Evolutionary conservation across 1,140 invertebrate species (phyloP).

Genomic region (Choristoneura fumiferana): DNA sequence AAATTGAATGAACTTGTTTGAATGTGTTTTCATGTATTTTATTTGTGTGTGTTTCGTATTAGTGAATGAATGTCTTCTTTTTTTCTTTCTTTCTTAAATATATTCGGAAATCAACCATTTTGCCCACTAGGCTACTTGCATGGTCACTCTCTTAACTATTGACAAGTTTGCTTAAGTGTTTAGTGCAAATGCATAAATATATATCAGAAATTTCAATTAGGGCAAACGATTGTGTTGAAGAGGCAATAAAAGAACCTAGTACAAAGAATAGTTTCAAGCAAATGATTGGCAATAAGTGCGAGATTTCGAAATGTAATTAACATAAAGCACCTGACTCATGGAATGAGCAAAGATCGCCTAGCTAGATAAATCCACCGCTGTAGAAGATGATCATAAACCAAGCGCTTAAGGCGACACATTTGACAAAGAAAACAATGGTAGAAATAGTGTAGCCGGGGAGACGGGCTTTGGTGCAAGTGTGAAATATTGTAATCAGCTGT

Average conservation of each 20-base stretch:
- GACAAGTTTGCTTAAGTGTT: constrained; percentile 19
- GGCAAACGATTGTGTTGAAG: no score
- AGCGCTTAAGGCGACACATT: constrained; percentile 48
- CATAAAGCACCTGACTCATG: constrained; percentile 15
- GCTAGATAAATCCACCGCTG: constrained; percentile 45
- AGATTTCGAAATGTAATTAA: constrained; percentile 12
- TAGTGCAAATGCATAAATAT: constrained; percentile 19
- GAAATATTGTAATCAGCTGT: constrained; percentile 42
- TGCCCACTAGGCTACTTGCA: no score
- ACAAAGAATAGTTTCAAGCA: not conserved
- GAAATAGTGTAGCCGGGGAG: constrained; percentile 45
- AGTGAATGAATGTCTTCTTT: no score
- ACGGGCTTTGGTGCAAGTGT: constrained; percentile 34
- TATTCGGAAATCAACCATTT: no score
- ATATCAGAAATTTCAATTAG: no score
- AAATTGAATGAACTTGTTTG: constrained; percentile 33
- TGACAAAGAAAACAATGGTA: constrained; percentile 60
- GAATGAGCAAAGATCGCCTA: constrained; percentile 34
- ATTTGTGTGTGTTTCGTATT: no score
- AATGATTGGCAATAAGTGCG: not conserved
- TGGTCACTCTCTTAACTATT: no score
- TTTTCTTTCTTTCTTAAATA: no score
- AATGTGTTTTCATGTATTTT: constrained; percentile 7
- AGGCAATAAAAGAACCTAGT: no score
- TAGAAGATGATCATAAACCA: constrained; percentile 57